Evolutionary conservation across 2,888 invertebrate genomes (phyloP).

Genomic region (Erebia palarica): DNA sequence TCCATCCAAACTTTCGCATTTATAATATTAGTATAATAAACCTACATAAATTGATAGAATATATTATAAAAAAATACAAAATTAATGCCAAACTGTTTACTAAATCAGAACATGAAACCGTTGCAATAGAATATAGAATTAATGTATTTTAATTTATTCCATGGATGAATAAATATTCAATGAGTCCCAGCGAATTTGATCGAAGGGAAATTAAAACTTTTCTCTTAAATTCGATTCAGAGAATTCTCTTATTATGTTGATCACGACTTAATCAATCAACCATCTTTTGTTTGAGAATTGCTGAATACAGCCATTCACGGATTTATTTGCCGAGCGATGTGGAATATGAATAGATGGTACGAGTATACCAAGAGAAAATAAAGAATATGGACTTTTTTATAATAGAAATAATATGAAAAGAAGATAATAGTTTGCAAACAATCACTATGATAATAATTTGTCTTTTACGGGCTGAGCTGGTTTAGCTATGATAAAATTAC

Average conservation of each 20-base stretch:
- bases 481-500: no score
- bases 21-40: no score
- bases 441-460: no score
- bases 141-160: constrained; percentile 40
- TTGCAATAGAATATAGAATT: constrained; percentile 29
- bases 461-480: no score
- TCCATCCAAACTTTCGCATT: no score
- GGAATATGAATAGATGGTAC: constrained; percentile 11
- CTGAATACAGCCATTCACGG: constrained; percentile 28
- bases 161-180: constrained; percentile 39
- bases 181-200: constrained; percentile 38
- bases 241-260: constrained; percentile 40
- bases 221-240: constrained; percentile 37
- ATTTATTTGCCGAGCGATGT: constrained; percentile 27
- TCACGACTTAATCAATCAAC: constrained; percentile 40
- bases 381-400: background rate
- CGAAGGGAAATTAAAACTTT: constrained; percentile 41
- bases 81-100: constrained; percentile 10
- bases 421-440: no score
- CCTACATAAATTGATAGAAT: background rate
- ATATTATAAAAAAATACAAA: background rate
- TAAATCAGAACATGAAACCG: constrained; percentile 23
- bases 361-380: background rate
- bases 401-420: no score
- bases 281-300: constrained; percentile 36